A percentile compares a stretch with the other conserved stretches of the same genome.
phyloP scores from a whole-genome alignment of 2,888 invertebrate genomes.

The Labia minor region DNA sequence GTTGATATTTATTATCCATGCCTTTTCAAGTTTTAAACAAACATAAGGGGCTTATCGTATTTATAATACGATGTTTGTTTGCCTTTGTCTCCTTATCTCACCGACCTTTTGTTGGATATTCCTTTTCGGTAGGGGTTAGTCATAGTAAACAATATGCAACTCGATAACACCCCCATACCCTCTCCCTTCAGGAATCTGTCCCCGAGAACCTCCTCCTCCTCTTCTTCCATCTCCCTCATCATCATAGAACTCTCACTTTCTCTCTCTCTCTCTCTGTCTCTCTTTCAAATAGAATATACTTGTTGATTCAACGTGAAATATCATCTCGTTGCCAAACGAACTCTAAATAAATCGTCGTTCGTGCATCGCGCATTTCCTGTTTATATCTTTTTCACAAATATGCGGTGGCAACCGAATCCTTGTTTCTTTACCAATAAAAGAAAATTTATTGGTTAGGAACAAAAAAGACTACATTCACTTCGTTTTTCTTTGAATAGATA shows the following conservation, averaged over 20 bases:
- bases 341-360: background rate
- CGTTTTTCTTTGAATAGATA: background rate
- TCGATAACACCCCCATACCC: background rate
- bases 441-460: background rate
- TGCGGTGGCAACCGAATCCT: background rate
- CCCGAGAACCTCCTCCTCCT: background rate
- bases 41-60: constrained; percentile 7
- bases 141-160: constrained; percentile 4
- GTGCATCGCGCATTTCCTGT: background rate
- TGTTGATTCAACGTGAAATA: constrained; percentile 13
- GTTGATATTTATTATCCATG: background rate
- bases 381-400: background rate
- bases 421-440: background rate
- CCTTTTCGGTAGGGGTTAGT: constrained; percentile 6
- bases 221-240: background rate
- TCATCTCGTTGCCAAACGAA: background rate
- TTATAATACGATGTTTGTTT: constrained; percentile 13
- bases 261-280: background rate
- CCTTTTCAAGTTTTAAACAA: background rate
- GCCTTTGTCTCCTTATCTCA: constrained; percentile 4
- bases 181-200: too few relatives aligned
- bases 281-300: constrained; percentile 7
- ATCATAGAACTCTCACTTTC: background rate
- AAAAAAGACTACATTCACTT: background rate
- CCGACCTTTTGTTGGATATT: background rate